Evolutionary conservation across 2,797 vertebrate genomes (phyloP).

Genomic region (Enoplosus armatus): DNA sequence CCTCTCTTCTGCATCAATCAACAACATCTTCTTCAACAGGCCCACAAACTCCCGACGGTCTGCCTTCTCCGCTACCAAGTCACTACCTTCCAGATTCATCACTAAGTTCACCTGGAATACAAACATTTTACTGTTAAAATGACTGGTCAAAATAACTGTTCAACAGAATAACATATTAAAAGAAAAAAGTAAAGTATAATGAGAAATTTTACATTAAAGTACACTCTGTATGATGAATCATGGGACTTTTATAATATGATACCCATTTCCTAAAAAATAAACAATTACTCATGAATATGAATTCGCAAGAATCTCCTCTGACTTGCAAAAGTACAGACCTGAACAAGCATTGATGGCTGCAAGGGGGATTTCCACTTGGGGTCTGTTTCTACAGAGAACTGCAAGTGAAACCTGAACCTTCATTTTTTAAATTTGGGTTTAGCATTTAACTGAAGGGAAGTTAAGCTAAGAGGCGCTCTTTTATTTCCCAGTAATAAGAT

Average conservation of each 20-base stretch:
- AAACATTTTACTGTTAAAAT: slow-evolving; percentile 24
- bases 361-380: slow-evolving; percentile 57
- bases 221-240: neutral
- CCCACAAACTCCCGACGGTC: slow-evolving; percentile 97
- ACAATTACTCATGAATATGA: neutral
- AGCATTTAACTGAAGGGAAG: slow-evolving; percentile 30
- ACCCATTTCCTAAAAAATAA: slow-evolving; percentile 1
- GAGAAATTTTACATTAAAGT: neutral
- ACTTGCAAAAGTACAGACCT: slow-evolving; percentile 17
- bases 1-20: slow-evolving; percentile 96
- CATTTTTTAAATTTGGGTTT: slow-evolving; percentile 7
- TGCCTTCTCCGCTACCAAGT: slow-evolving; percentile 95
- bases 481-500: slow-evolving; percentile 25
- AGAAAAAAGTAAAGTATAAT: neutral
- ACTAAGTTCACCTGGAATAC: slow-evolving; percentile 94
- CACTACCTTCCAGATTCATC: slow-evolving; percentile 98
- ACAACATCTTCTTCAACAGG: slow-evolving; percentile 98
- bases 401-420: slow-evolving; percentile 33
- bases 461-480: neutral
- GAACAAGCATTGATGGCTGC: neutral
- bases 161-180: neutral
- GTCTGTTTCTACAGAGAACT: slow-evolving; percentile 26
- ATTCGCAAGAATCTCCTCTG: slow-evolving; percentile 37
- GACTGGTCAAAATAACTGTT: neutral
- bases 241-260: neutral